These are phyloP conservation scores for Zoanthus gigantus DNA, from an alignment of 92 coral and sea anemone genomes.

Conservation along the genomic window DNA sequence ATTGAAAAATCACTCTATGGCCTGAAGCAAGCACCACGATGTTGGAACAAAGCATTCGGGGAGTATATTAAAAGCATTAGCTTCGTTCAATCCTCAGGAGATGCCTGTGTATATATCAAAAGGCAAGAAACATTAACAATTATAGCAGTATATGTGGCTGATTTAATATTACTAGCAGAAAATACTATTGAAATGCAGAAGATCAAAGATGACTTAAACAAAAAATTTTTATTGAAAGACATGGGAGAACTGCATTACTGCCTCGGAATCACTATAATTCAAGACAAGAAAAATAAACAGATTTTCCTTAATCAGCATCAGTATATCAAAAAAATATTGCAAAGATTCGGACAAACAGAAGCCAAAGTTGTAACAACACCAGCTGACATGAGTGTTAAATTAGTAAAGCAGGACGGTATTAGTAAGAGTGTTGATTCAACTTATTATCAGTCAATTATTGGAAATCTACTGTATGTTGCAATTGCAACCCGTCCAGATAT, in stretches of 20 bases:
- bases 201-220: not conserved
- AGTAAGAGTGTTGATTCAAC: slow-evolving; percentile 60
- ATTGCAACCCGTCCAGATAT: slow-evolving; percentile 64
- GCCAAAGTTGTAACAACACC: slow-evolving; percentile 32
- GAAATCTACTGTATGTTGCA: slow-evolving; percentile 54
- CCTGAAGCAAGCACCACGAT: slow-evolving; percentile 33
- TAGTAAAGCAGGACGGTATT: slow-evolving; percentile 59
- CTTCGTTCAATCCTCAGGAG: slow-evolving; percentile 50
- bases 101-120: slow-evolving; percentile 49
- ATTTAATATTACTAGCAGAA: slow-evolving; percentile 10
- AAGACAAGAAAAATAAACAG: slow-evolving; percentile 53
- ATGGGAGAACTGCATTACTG: slow-evolving; percentile 6
- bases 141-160: slow-evolving; percentile 11
- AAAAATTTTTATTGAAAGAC: not conserved
- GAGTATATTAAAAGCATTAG: slow-evolving; percentile 50
- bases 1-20: no score
- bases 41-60: slow-evolving; percentile 64
- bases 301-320: slow-evolving; percentile 36
- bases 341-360: slow-evolving; percentile 50
- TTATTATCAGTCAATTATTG: slow-evolving; percentile 64
- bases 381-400: slow-evolving; percentile 62
- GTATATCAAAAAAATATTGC: slow-evolving; percentile 36
- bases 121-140: slow-evolving; percentile 31
- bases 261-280: slow-evolving; percentile 19
- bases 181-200: slow-evolving; percentile 3